Percentiles rank a stretch among this genome's conserved stretches.
These are phyloP conservation scores for Clarias laeviceps DNA, from an alignment of 2,797 vertebrate species.

Conservation along the genomic window DNA sequence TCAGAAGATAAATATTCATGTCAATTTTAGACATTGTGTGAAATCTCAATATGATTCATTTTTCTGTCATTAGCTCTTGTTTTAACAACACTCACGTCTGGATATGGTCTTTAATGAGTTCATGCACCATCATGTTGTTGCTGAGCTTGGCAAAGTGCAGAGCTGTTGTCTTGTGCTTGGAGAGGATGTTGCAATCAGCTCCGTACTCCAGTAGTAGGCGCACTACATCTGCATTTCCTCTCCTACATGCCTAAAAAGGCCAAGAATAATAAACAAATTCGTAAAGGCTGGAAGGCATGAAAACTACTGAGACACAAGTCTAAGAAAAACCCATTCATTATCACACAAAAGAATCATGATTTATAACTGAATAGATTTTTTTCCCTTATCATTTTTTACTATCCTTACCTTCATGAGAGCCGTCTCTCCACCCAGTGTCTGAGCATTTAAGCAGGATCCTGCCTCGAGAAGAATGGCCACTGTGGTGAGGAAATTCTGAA, in stretches of 20 bases:
- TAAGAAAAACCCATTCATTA: neutral
- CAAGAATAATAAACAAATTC: neutral
- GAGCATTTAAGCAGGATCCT: slow-evolving; percentile 88
- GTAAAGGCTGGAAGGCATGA: neutral
- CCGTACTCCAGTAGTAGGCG: slow-evolving; percentile 93
- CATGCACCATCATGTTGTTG: slow-evolving; percentile 86
- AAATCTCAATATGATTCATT: neutral
- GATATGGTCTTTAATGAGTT: slow-evolving; percentile 88
- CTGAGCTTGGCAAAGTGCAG: slow-evolving; percentile 90
- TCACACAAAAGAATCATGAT: too few relatives aligned
- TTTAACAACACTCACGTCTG: slow-evolving; percentile 79
- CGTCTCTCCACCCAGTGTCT: slow-evolving; percentile 89
- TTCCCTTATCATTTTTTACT: neutral
- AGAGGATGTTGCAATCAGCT: slow-evolving; percentile 92
- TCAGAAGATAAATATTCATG: neutral
- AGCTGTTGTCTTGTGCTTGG: slow-evolving; percentile 90
- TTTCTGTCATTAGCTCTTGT: neutral
- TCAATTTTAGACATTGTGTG: neutral
- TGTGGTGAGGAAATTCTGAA: slow-evolving; percentile 92
- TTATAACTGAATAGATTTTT: neutral
- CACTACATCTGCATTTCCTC: slow-evolving; percentile 92
- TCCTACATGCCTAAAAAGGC: slow-evolving; percentile 86
- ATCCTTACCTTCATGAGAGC: slow-evolving; percentile 93
- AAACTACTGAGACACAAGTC: neutral
- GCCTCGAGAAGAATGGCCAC: slow-evolving; percentile 95